These are phyloP conservation scores for Platichthys stellatus DNA, from an alignment of 2,113 vertebrate species.

Conservation along the genomic window DNA sequence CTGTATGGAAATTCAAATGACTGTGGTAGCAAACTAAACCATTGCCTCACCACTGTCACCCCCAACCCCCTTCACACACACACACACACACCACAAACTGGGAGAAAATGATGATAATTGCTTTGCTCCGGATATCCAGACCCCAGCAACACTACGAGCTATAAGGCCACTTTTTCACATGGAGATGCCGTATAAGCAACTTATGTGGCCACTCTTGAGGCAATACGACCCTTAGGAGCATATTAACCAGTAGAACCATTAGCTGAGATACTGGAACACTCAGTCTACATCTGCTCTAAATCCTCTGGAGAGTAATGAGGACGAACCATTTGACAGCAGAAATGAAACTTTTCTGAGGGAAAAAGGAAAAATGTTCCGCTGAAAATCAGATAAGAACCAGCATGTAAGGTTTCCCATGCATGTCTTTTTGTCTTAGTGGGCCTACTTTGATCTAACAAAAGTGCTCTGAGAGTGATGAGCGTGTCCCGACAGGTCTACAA, in stretches of 20 bases:
- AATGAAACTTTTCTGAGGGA: not conserved
- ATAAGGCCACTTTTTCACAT: slow-evolving; percentile 58
- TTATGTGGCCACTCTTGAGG: slow-evolving; percentile 28
- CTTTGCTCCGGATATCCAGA: slow-evolving; percentile 75
- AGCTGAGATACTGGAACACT: not conserved
- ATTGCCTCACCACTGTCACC: not conserved
- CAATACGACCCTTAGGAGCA: not conserved
- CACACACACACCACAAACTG: slow-evolving; percentile 60
- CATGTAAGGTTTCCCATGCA: slow-evolving; percentile 4
- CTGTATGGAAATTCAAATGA: slow-evolving; percentile 63
- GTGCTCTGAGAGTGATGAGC: slow-evolving; percentile 51
- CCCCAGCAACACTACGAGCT: slow-evolving; percentile 54
- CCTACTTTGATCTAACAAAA: slow-evolving; percentile 61
- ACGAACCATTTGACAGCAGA: not conserved
- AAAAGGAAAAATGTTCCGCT: not conserved
- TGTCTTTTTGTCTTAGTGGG: slow-evolving; percentile 42
- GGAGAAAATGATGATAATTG: slow-evolving; percentile 81
- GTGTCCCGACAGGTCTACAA: slow-evolving; percentile 63
- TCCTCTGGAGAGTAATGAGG: slow-evolving; percentile 4
- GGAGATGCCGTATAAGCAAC: slow-evolving; percentile 23
- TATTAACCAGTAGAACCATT: not conserved
- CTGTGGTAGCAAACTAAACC: slow-evolving; percentile 53
- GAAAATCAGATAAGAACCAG: not conserved
- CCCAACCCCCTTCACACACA: slow-evolving; percentile 4
- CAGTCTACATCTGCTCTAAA: not conserved